Conservation (phyloP, 2,113 vertebrate genomes). For the Nothobranchius kuhntae region DNA sequence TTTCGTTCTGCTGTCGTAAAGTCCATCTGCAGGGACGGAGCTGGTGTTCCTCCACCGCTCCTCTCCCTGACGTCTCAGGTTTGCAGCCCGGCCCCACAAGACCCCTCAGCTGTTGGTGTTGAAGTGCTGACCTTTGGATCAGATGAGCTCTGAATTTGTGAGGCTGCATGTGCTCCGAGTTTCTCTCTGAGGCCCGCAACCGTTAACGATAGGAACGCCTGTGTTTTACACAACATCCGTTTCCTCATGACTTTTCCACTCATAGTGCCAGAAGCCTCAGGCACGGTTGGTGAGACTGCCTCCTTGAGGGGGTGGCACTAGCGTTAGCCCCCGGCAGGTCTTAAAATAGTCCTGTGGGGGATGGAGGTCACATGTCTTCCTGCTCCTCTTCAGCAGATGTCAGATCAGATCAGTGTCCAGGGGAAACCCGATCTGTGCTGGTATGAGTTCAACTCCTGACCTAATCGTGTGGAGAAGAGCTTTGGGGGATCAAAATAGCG, state of each 20-base stretch:
- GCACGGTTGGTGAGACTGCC: background rate
- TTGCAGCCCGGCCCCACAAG: constrained; percentile 7
- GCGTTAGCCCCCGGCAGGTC: background rate
- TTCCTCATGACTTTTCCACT: background rate
- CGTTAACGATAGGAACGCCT: background rate
- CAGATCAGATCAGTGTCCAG: constrained; percentile 21
- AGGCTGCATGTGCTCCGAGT: constrained; percentile 1
- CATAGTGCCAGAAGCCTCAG: background rate
- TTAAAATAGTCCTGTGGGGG: constrained; percentile 70
- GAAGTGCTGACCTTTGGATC: constrained; percentile 84
- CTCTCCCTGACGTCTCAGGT: too few relatives aligned
- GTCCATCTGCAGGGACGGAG: too few relatives aligned
- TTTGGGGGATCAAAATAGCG: too few relatives aligned
- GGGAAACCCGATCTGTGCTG: too few relatives aligned
- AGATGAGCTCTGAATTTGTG: constrained; percentile 78
- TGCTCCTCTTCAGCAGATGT: constrained; percentile 46
- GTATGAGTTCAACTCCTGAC: too few relatives aligned
- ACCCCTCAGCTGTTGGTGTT: constrained; percentile 87
- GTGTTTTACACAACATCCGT: background rate
- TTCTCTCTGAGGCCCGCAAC: background rate
- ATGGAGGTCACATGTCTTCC: constrained; percentile 75
- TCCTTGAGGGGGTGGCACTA: background rate
- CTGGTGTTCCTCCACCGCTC: too few relatives aligned
- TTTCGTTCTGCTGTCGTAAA: too few relatives aligned
- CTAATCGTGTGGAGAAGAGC: too few relatives aligned